These are phyloP conservation scores for Ciconia nigra DNA, from an alignment of 2,797 vertebrate genomes.

Conservation along the genomic window DNA sequence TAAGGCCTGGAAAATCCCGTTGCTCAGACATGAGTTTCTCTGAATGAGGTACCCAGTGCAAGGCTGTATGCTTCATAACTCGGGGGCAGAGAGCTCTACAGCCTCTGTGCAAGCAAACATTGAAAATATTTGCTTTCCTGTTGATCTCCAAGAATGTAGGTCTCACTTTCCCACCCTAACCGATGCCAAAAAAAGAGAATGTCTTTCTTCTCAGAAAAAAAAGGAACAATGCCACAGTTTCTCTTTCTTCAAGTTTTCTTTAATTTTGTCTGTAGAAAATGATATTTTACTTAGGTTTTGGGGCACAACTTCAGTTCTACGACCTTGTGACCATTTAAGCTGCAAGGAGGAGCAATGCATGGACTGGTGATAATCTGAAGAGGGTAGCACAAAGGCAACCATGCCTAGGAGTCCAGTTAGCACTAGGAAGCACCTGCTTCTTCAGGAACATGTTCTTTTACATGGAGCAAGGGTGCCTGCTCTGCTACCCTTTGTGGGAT, in stretches of 20 bases:
- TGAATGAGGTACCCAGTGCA: not conserved
- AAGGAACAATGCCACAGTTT: not conserved
- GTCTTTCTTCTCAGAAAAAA: not conserved
- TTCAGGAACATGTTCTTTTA: not conserved
- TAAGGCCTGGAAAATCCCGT: not conserved
- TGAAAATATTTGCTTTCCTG: not conserved
- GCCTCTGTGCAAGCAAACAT: not conserved
- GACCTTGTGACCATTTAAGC: not conserved
- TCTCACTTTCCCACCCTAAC: not conserved
- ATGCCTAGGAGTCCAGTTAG: not conserved
- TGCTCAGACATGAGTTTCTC: not conserved
- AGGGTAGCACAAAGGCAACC: not conserved
- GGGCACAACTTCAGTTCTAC: not conserved
- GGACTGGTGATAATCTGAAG: not conserved
- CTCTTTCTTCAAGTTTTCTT: not conserved
- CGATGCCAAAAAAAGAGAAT: not conserved
- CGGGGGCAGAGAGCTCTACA: not conserved
- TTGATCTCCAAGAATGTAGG: fast-evolving
- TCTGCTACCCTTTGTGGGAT: not conserved
- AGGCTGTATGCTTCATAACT: fast-evolving
- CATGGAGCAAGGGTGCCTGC: not conserved
- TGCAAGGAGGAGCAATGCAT: not conserved
- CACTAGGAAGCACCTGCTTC: not conserved
- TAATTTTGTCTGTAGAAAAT: not conserved
- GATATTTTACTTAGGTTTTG: not conserved